Percentiles rank a stretch among this genome's conserved stretches.
phyloP scores from a whole-genome alignment of 2,888 invertebrate genomes.

The Eristalinus aeneus region DNA sequence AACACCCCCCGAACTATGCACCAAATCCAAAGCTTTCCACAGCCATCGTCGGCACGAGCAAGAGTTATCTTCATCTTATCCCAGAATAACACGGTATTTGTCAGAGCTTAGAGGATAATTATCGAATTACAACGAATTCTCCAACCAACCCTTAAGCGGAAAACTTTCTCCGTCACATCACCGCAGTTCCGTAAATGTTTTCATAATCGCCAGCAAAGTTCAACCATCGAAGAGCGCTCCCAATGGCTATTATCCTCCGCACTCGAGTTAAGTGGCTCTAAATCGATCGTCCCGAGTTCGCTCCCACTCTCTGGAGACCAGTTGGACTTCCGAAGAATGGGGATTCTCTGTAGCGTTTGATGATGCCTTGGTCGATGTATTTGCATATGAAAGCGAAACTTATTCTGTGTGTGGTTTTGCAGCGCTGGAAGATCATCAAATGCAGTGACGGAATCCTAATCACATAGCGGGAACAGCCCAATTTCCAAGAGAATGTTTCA shows the following conservation, averaged over 20 bases:
- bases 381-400: slow-evolving; percentile 33
- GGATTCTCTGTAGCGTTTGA: not conserved
- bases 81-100: not conserved
- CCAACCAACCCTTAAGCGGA: not conserved
- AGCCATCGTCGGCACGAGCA: not conserved
- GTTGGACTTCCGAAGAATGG: not conserved
- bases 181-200: slow-evolving; percentile 21
- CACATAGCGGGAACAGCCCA: slow-evolving; percentile 5
- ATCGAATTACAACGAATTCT: not conserved
- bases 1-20: not conserved
- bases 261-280: slow-evolving; percentile 17
- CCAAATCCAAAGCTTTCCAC: not conserved
- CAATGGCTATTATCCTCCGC: slow-evolving; percentile 17
- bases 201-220: slow-evolving; percentile 23
- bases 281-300: slow-evolving; percentile 26
- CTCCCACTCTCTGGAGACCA: not conserved
- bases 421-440: not conserved
- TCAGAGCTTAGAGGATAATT: not conserved
- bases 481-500: slow-evolving; percentile 3
- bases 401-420: slow-evolving; percentile 24
- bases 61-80: not conserved
- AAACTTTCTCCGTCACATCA: not conserved
- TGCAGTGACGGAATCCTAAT: not conserved
- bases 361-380: slow-evolving; percentile 23
- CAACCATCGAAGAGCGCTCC: not conserved